A percentile compares a stretch with the other conserved stretches of the same genome.
Conservation (phyloP, 2,797 vertebrate species). For the Scarus forsteni region DNA sequence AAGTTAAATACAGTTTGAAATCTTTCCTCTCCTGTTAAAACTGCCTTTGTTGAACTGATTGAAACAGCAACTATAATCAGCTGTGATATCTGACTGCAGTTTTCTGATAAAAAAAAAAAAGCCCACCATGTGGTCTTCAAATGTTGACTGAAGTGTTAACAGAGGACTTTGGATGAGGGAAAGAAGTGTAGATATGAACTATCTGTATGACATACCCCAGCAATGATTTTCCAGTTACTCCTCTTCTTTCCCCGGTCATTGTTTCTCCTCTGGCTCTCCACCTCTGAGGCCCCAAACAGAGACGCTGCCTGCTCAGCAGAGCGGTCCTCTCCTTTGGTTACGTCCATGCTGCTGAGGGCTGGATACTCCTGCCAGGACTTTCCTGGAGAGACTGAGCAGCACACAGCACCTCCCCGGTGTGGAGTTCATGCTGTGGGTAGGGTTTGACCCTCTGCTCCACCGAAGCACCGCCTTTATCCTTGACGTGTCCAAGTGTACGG, state of each 20-base stretch:
- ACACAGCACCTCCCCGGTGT: neutral
- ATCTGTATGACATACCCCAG: conserved; percentile 69
- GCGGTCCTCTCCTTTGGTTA: conserved; percentile 63
- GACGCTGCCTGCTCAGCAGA: conserved; percentile 57
- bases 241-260: conserved; percentile 25
- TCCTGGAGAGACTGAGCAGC: conserved; percentile 20
- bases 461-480: conserved; percentile 66
- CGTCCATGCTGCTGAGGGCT: conserved; percentile 61
- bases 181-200: neutral
- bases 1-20: too few relatives aligned
- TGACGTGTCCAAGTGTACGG: conserved; percentile 39
- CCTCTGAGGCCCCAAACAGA: conserved; percentile 64
- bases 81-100: neutral
- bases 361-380: conserved; percentile 5
- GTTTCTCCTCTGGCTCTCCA: conserved; percentile 60
- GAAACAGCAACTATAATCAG: neutral
- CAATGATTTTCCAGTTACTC: conserved; percentile 58
- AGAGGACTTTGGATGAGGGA: neutral
- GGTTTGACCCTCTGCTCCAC: conserved; percentile 15
- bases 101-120: neutral
- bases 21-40: too few relatives aligned
- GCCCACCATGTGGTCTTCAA: neutral
- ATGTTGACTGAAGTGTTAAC: neutral
- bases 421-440: neutral
- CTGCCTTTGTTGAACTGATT: neutral